A percentile compares a stretch with the other conserved stretches of the same genome.
Conservation (phyloP, 2,888 invertebrate species). For the Gasteruption jaculator region DNA sequence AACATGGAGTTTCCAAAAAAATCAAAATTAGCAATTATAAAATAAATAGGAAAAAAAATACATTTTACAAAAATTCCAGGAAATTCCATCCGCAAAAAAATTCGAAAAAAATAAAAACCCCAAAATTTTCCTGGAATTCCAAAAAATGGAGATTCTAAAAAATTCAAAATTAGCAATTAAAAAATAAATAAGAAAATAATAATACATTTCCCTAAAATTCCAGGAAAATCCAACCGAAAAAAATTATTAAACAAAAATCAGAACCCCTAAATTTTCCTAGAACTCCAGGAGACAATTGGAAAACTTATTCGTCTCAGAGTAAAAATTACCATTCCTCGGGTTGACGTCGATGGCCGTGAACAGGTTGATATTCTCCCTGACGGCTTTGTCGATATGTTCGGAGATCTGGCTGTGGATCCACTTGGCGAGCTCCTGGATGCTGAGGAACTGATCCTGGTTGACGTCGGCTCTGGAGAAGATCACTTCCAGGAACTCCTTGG, state of each 20-base stretch:
- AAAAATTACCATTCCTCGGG: constrained; percentile 59
- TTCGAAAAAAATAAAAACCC: too few species aligned
- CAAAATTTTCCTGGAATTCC: too few species aligned
- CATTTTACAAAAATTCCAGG: too few species aligned
- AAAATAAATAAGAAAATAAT: neutral
- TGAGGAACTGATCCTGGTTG: constrained; percentile 57
- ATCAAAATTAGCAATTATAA: too few species aligned
- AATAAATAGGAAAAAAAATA: too few species aligned
- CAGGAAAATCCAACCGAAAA: neutral
- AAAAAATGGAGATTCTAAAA: too few species aligned
- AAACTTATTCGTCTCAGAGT: constrained; percentile 31
- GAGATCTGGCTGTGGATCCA: constrained; percentile 67
- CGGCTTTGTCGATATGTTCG: constrained; percentile 65
- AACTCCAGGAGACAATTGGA: neutral
- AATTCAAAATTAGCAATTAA: too few species aligned
- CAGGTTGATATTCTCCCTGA: constrained; percentile 63
- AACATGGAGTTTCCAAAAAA: too few species aligned
- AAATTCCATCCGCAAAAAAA: too few species aligned
- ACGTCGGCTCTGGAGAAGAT: constrained; percentile 59
- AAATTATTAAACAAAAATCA: neutral
- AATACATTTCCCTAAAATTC: neutral
- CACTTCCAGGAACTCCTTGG: constrained; percentile 34
- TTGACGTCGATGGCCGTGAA: constrained; percentile 64
- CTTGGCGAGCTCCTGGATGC: constrained; percentile 61
- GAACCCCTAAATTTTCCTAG: neutral